These are phyloP conservation scores for human DNA, from an alignment of 2,113 vertebrate species.

Conservation along the genomic window DNA sequence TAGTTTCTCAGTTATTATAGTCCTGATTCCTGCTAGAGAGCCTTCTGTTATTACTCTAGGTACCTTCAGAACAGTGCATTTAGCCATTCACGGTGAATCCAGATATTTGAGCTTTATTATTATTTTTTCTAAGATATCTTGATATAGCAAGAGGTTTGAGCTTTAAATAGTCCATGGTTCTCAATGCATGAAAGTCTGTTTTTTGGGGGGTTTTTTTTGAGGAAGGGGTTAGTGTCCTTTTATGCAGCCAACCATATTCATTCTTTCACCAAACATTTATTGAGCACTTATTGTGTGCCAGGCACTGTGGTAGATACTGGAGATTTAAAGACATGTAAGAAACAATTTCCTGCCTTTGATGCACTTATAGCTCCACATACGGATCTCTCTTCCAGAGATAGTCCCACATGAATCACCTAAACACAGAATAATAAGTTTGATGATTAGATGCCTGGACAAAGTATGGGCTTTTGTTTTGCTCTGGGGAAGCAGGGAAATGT, in stretches of 20 bases:
- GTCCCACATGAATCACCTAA: background rate
- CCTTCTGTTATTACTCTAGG: background rate
- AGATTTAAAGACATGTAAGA: background rate
- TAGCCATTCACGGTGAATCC: background rate
- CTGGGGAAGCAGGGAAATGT: background rate
- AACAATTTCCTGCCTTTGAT: background rate
- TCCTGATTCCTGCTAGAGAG: constrained; percentile 22
- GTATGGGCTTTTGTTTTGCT: background rate
- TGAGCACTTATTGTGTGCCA: background rate
- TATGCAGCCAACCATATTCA: constrained; percentile 10
- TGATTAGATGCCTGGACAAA: constrained; percentile 7
- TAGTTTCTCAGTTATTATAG: constrained; percentile 41
- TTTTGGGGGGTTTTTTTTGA: background rate
- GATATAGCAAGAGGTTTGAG: background rate
- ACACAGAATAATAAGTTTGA: background rate
- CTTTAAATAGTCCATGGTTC: background rate
- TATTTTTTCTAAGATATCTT: too few relatives aligned
- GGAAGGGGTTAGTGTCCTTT: background rate
- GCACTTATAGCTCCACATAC: background rate
- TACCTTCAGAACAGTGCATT: background rate
- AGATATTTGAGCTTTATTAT: background rate
- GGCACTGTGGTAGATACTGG: background rate
- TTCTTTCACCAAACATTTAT: constrained; percentile 21
- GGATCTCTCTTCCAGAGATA: constrained; percentile 1
- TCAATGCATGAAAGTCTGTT: background rate